A percentile compares a stretch with the other conserved stretches of the same genome.
phyloP scores from a whole-genome alignment of 1,140 invertebrate genomes.

The Saxidomus purpurata region DNA sequence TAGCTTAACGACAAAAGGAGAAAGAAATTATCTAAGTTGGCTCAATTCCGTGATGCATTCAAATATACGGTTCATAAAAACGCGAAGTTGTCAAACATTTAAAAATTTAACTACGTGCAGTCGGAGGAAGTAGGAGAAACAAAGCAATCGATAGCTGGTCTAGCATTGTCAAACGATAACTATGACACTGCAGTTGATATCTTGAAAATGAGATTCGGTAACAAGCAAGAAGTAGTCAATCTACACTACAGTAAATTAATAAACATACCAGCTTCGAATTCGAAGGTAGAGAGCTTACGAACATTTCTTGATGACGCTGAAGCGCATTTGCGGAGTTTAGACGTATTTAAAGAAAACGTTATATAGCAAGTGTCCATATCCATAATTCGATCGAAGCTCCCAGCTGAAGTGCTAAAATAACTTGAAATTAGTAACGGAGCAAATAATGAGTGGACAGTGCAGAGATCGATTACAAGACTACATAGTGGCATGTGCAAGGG shows the following conservation, averaged over 20 bases:
- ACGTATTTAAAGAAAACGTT: conserved; percentile 10
- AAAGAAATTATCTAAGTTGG: neutral
- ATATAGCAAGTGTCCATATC: neutral
- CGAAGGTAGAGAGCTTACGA: neutral
- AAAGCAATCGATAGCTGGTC: neutral
- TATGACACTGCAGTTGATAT: neutral
- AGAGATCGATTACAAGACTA: neutral
- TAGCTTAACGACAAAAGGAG: neutral
- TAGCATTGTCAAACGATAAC: conserved; percentile 12
- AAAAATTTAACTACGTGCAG: conserved; percentile 9
- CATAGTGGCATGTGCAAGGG: neutral
- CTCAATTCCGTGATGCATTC: conserved; percentile 15
- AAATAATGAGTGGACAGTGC: conserved; percentile 6
- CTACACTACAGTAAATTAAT: conserved; percentile 15
- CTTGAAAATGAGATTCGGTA: neutral
- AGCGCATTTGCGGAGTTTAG: conserved; percentile 14
- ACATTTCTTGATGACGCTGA: neutral
- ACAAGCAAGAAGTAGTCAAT: conserved; percentile 10
- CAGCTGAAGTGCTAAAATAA: neutral
- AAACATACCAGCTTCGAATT: neutral
- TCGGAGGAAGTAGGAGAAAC: neutral
- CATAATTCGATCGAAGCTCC: neutral
- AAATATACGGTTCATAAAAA: conserved; percentile 15
- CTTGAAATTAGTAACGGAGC: conserved; percentile 8
- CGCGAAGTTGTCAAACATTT: neutral